Evolutionary conservation across 2,888 invertebrate genomes (phyloP).

Genomic region (Scotopteryx bipunctaria): DNA sequence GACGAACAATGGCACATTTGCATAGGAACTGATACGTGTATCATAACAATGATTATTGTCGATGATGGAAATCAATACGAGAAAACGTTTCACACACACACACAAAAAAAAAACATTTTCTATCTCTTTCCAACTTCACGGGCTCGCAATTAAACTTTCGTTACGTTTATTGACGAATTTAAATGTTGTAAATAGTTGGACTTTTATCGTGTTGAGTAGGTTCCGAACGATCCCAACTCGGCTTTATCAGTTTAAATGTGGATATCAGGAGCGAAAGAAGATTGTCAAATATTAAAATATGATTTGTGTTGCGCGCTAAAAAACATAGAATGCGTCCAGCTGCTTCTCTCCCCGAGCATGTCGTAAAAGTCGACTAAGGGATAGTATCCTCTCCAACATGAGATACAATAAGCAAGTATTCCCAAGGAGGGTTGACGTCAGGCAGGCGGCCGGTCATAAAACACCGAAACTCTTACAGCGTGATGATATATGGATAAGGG

Average conservation of each 20-base stretch:
- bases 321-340: too few relatives aligned
- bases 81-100: conserved; percentile 72
- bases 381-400: too few relatives aligned
- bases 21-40: conserved; percentile 63
- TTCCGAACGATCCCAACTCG: not conserved
- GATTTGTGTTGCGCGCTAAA: conserved; percentile 56
- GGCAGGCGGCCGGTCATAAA: too few relatives aligned
- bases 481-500: too few relatives aligned
- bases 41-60: conserved; percentile 76
- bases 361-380: too few relatives aligned
- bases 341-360: too few relatives aligned
- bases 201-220: conserved; percentile 4
- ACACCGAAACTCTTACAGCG: too few relatives aligned
- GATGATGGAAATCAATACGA: conserved; percentile 71
- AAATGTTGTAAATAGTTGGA: conserved; percentile 39
- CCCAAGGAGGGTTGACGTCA: too few relatives aligned
- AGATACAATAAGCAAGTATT: too few relatives aligned
- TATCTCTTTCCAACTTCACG: conserved; percentile 44
- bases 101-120: conserved; percentile 50
- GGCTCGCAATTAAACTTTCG: conserved; percentile 64
- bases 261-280: conserved; percentile 54
- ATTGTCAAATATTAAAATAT: conserved; percentile 59
- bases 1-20: conserved; percentile 71
- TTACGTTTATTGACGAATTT: conserved; percentile 68
- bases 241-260: conserved; percentile 46